Conservation (phyloP, 1,140 invertebrate genomes). For the Listronotus oregonensis region DNA sequence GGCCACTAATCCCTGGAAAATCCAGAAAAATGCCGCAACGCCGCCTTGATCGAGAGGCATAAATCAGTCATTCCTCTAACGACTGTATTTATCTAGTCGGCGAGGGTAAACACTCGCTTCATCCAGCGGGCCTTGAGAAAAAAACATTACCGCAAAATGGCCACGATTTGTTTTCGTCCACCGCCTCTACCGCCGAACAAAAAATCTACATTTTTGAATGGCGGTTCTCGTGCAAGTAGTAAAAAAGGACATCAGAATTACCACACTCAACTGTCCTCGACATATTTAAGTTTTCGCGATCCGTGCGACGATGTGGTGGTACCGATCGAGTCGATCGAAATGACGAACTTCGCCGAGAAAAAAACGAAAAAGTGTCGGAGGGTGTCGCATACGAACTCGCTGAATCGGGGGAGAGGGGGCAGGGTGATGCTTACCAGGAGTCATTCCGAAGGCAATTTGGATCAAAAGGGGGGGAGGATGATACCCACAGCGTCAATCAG, state of each 20-base stretch:
- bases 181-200: constrained; percentile 55
- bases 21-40: no score
- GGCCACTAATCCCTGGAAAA: no score
- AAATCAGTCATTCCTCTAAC: no score
- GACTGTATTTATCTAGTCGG: no score
- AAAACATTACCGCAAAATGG: constrained; percentile 41
- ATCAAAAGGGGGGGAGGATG: constrained; percentile 41
- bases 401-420: constrained; percentile 41
- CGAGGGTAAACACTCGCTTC: no score
- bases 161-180: constrained; percentile 55
- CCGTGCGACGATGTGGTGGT: constrained; percentile 49
- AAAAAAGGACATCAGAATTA: constrained; percentile 36
- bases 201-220: constrained; percentile 39
- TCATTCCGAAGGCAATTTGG: constrained; percentile 53
- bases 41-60: no score
- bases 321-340: constrained; percentile 27
- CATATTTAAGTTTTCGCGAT: constrained; percentile 55
- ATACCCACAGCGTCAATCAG: constrained; percentile 59
- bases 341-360: constrained; percentile 15
- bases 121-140: no score
- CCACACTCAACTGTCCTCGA: constrained; percentile 48
- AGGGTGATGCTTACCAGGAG: constrained; percentile 46
- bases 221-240: constrained; percentile 4
- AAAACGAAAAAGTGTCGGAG: constrained; percentile 38
- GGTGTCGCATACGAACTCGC: constrained; percentile 49